phyloP scores from a whole-genome alignment of 2,113 vertebrate species.

The Toxotes chatareus region DNA sequence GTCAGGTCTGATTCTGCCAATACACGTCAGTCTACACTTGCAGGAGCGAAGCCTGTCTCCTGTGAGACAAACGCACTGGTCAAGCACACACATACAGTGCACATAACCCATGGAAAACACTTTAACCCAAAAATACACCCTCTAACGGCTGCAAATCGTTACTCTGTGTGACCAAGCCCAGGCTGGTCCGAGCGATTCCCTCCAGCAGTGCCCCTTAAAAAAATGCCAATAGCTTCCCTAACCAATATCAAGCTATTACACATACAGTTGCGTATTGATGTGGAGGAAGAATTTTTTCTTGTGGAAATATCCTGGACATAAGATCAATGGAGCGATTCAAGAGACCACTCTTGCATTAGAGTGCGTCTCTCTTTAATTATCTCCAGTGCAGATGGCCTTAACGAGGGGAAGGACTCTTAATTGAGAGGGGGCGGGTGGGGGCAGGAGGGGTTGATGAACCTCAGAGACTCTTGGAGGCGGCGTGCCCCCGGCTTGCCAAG shows the following conservation, averaged over 20 bases:
- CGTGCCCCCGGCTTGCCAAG: constrained; percentile 37
- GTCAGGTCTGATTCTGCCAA: constrained; percentile 52
- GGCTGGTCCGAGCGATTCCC: constrained; percentile 23
- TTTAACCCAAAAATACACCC: not conserved
- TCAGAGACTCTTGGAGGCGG: constrained; percentile 42
- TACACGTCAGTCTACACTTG: constrained; percentile 32
- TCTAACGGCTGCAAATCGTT: constrained; percentile 29
- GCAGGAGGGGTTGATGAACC: constrained; percentile 54
- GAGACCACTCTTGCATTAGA: constrained; percentile 59
- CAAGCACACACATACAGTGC: not conserved
- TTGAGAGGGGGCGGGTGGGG: constrained; percentile 36
- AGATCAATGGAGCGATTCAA: constrained; percentile 72
- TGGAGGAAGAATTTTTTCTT: constrained; percentile 18
- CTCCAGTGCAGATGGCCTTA: constrained; percentile 67
- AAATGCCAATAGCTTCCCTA: constrained; percentile 61
- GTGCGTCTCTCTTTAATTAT: constrained; percentile 68
- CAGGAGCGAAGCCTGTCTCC: constrained; percentile 11
- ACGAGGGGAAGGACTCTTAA: constrained; percentile 66
- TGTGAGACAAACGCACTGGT: constrained; percentile 1
- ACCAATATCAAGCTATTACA: constrained; percentile 66
- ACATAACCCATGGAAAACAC: constrained; percentile 7
- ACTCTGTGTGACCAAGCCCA: constrained; percentile 20
- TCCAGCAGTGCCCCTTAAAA: constrained; percentile 60
- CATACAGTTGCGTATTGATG: constrained; percentile 60
- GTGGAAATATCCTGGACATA: constrained; percentile 58